Evolutionary conservation across 2,113 vertebrate genomes (phyloP), one percentile per base, ranked within the genome.

Genomic region (Ellobius talpinus): DNA sequence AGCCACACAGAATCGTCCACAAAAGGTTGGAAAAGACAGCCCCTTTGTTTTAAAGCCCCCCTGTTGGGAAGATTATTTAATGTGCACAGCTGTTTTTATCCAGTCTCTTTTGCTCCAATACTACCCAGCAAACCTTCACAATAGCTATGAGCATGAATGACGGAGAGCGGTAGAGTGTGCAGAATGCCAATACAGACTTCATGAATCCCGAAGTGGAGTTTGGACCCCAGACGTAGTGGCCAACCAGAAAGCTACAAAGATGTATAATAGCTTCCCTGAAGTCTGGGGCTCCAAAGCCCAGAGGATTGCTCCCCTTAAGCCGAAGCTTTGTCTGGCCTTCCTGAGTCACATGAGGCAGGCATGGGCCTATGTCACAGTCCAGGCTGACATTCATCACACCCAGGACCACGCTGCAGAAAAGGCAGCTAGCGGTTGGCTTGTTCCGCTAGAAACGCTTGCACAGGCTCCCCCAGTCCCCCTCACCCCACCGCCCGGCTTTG

Each of bases 391-490:
- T 52, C 91, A 68, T 96, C 97, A 61, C 91, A 96, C 97, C 94
- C 78, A 96, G 31, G 92, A 97, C 61, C 97, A 93, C 47, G n/a
- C 63, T 0, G 5, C 21, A 97, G 93, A 95, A 97, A 98, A 21
- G 98, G 84, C 89, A 89, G 93, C 68, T 77, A 87, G 97, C 90
- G 98, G 96, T 97, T 97, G 98, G 96, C 97, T 97, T 98, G 96
- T 97, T 98, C 31, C 0, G 52, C 73, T 87, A 91, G 96, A 99
- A 98, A 97, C 91, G 98, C 98, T 98, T 96, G 98, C 93, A 86
- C 90, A 36, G 98, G 98, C 97, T 97, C 81, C 72, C 63, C n/a
- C n/a, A n/a, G n/a, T n/a, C 12, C 12, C 4, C 65, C 12, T 4
- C 21, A 1, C 4, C 65, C 12, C 12, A 7, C 1, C 8, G 55